Evolutionary conservation across 2,888 invertebrate genomes (phyloP), one percentile per base, ranked within the genome.

Genomic region (Drosophila acutilabella): DNA sequence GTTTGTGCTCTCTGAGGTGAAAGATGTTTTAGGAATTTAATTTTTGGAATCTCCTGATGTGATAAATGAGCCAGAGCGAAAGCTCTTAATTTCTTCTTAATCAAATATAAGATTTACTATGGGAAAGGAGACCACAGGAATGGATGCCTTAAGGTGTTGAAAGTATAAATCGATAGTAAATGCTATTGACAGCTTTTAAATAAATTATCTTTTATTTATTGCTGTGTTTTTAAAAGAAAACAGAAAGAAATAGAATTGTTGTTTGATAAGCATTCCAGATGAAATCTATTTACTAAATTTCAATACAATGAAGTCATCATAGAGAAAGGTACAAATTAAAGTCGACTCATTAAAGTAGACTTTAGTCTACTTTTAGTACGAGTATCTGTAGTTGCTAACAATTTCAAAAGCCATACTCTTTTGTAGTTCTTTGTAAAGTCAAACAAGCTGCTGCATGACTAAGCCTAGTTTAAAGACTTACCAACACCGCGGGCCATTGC

Each of bases 11-110:
- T 23, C 20, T 41, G 52, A 47, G 56, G 57, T 83, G 76, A 77
- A 77, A 57, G 59, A 78, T 70, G 48, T 73, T 67, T 38, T 71
- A 60, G 65, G 61, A 36, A 59, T 64, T 8, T 7, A 26, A 7
- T 20, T 65, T 4, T 72, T n/a, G 36, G 61, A 45, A 14, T 44
- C 38, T n/a, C 50, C 36, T 33, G 7, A 33, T 44, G 36, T 72
- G 66, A 81, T 81, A 74, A 78, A 78, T 88, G 70, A 79, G 64
- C 41, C 67, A 41, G 20, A 64, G 71, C 86, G 83, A 88, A 88
- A 82, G 86, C 67, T 60, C 18, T 18, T 30, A 13, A n/a, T 47
- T 26, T 18, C 16, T 30, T 6, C 26, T 26, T 26, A 38, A 69
- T 52, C 41, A 53, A 58, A 54, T 44, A 4, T 40, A 8, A 47